These are phyloP conservation scores for Azorinus chamasolen DNA, from an alignment of 2,888 invertebrate genomes.

Conservation along the genomic window DNA sequence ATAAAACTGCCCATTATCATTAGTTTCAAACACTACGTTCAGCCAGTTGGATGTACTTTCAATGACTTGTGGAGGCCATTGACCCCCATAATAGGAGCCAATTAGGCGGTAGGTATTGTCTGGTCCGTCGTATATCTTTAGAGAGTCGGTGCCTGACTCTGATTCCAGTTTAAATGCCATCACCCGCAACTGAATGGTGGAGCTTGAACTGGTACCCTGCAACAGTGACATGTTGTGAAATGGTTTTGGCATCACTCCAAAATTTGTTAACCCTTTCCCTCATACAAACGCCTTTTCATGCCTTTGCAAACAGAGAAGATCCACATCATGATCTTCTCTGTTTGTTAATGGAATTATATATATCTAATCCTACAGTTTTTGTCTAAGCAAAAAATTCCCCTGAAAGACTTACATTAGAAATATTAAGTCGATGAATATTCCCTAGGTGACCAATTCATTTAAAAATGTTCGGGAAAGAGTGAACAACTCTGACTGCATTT, in stretches of 20 bases:
- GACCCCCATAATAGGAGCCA: constrained; percentile 64
- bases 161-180: constrained; percentile 59
- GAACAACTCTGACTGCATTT: too few species aligned
- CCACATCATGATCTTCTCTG: too few species aligned
- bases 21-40: constrained; percentile 67
- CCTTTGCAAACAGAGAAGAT: too few species aligned
- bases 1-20: constrained; percentile 40
- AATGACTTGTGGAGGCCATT: constrained; percentile 62
- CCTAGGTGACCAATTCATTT: too few species aligned
- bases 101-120: constrained; percentile 58
- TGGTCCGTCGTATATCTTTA: constrained; percentile 74
- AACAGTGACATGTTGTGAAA: background rate
- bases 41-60: constrained; percentile 70
- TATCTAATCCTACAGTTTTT: too few species aligned
- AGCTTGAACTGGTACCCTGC: constrained; percentile 32
- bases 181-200: constrained; percentile 70
- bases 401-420: too few species aligned
- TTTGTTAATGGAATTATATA: too few species aligned
- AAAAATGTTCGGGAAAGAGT: too few species aligned
- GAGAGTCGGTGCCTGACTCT: constrained; percentile 61
- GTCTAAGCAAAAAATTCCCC: too few species aligned
- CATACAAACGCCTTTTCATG: too few species aligned
- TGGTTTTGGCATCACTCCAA: background rate
- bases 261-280: too few species aligned
- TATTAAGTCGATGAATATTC: too few species aligned